Conservation (phyloP, 2,888 invertebrate genomes). For the Macrophya alboannulata region DNA sequence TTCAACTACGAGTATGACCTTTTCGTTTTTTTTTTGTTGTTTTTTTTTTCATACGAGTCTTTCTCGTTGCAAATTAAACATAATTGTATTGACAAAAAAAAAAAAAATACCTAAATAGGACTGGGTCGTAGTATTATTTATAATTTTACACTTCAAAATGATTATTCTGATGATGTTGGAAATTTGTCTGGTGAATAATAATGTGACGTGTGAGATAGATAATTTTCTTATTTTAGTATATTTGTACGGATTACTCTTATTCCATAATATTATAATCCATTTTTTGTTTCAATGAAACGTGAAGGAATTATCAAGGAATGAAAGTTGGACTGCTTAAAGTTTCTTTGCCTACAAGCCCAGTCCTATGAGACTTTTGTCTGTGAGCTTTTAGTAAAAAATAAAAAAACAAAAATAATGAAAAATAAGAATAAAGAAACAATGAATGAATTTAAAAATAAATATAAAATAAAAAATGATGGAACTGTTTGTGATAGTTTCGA, state of each 20-base stretch:
- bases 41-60: neutral
- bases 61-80: neutral
- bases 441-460: slow-evolving; percentile 3
- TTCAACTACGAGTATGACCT: slow-evolving; percentile 20
- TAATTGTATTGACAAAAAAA: neutral
- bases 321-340: neutral
- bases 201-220: neutral
- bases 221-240: slow-evolving; percentile 10
- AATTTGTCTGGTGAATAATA: slow-evolving; percentile 6
- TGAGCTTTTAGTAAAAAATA: neutral
- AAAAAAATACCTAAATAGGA: no score
- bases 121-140: slow-evolving; percentile 10
- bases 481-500: slow-evolving; percentile 71
- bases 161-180: neutral
- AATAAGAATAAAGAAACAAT: slow-evolving; percentile 59
- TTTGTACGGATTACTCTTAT: slow-evolving; percentile 6
- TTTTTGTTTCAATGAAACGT: neutral
- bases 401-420: neutral
- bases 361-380: slow-evolving; percentile 36
- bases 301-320: neutral
- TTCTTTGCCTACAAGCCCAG: slow-evolving; percentile 5
- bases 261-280: neutral
- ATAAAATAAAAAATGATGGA: slow-evolving; percentile 35
- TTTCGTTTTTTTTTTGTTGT: neutral
- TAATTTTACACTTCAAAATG: neutral